These are phyloP conservation scores for Panthera uncia DNA, from an alignment of 2,113 vertebrate species.

Conservation along the genomic window DNA sequence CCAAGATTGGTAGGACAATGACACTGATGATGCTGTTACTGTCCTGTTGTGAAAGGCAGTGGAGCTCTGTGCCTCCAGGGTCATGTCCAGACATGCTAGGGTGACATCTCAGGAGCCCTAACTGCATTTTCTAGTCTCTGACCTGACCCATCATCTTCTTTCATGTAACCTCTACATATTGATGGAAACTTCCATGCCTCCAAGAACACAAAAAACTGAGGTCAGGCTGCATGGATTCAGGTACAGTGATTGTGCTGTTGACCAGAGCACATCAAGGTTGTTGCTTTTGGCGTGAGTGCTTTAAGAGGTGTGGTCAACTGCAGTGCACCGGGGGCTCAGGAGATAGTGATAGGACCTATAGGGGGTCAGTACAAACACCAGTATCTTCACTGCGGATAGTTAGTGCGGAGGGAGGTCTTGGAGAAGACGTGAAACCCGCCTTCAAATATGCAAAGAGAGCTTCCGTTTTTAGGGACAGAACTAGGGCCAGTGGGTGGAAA, in stretches of 20 bases:
- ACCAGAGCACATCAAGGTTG: neutral
- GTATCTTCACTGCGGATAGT: neutral
- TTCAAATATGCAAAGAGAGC: fast-evolving
- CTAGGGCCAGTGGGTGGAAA: neutral
- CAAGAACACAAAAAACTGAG: neutral
- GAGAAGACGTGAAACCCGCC: neutral
- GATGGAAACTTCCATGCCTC: too few species aligned
- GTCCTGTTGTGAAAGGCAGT: neutral
- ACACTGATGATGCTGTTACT: fast-evolving
- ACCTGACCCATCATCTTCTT: neutral
- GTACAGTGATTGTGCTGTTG: neutral
- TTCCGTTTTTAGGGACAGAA: neutral
- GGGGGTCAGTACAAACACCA: neutral
- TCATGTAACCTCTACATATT: fast-evolving
- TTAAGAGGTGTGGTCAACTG: neutral
- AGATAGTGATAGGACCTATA: fast-evolving
- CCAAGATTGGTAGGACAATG: neutral
- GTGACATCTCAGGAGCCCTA: fast-evolving
- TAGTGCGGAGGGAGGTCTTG: neutral
- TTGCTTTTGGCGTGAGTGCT: neutral
- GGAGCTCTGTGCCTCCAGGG: fast-evolving
- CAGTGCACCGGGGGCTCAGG: neutral
- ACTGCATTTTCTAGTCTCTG: too few species aligned
- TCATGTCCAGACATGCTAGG: fast-evolving
- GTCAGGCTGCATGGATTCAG: neutral